phyloP scores from a whole-genome alignment of 1,140 invertebrate species.

The Ptiloglossa arizonensis region DNA sequence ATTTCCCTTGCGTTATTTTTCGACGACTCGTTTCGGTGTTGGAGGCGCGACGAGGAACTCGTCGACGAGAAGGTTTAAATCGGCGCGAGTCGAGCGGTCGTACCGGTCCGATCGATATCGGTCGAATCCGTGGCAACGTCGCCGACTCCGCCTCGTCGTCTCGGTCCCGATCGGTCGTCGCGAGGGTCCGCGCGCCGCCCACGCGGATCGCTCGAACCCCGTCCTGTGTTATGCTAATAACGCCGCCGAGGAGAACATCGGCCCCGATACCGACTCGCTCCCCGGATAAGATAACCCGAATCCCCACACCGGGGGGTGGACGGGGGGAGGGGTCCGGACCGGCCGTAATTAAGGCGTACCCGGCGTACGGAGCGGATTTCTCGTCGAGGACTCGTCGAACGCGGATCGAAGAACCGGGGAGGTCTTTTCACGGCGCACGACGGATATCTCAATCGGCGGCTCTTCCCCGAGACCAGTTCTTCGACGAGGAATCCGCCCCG shows the following conservation, averaged over 20 bases:
- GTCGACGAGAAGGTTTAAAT: background rate
- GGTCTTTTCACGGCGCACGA: conserved; percentile 5
- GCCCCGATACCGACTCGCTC: conserved; percentile 50
- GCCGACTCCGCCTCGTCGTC: conserved; percentile 10
- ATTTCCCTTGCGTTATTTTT: too few relatives aligned
- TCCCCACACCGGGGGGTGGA: too few relatives aligned
- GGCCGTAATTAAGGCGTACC: conserved; percentile 55
- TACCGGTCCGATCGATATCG: conserved; percentile 47
- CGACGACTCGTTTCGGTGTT: too few relatives aligned
- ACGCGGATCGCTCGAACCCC: conserved; percentile 45
- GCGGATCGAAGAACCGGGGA: conserved; percentile 44
- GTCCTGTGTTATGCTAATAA: conserved; percentile 65
- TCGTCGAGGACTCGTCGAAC: conserved; percentile 36
- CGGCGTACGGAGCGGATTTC: conserved; percentile 1
- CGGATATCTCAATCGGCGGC: conserved; percentile 57
- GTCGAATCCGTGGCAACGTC: conserved; percentile 20
- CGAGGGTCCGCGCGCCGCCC: conserved; percentile 53
- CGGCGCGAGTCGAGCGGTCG: background rate
- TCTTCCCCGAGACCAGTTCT: background rate
- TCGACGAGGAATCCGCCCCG: conserved; percentile 23
- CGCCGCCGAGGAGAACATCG: conserved; percentile 50
- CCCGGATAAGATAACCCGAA: conserved; percentile 61
- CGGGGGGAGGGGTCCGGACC: background rate
- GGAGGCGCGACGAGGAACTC: too few relatives aligned
- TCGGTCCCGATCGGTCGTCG: conserved; percentile 34